Evolutionary conservation across 2,797 vertebrate species (phyloP).

Genomic region (Enteromius afrohamiltoni): DNA sequence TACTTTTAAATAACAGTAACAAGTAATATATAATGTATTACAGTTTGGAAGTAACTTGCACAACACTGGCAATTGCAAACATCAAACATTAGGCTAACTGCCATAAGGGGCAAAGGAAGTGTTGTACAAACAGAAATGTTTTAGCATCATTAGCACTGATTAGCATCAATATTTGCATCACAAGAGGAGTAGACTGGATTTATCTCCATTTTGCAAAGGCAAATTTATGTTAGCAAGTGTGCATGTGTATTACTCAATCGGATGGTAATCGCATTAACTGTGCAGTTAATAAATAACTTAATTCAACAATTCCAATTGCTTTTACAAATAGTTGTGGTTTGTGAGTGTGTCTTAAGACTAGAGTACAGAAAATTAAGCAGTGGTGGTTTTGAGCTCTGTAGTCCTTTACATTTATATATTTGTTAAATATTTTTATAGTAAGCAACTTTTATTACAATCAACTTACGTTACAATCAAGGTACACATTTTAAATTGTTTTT

Average conservation of each 20-base stretch:
- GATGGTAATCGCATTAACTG: background rate
- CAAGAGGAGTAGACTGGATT: background rate
- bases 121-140: background rate
- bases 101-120: background rate
- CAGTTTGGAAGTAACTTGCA: too few relatives aligned
- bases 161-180: background rate
- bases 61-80: background rate
- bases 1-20: too few relatives aligned
- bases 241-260: background rate
- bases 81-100: background rate
- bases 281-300: conserved; percentile 12
- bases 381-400: background rate
- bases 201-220: background rate
- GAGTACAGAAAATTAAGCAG: background rate
- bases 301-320: background rate
- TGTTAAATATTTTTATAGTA: background rate
- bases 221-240: background rate
- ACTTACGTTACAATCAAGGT: background rate
- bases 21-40: too few relatives aligned
- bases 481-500: background rate
- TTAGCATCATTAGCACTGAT: background rate
- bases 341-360: background rate
- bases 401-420: background rate
- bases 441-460: background rate
- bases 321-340: background rate